Evolutionary conservation across 2,888 invertebrate genomes (phyloP).

Genomic region (Cheilosia impressa): DNA sequence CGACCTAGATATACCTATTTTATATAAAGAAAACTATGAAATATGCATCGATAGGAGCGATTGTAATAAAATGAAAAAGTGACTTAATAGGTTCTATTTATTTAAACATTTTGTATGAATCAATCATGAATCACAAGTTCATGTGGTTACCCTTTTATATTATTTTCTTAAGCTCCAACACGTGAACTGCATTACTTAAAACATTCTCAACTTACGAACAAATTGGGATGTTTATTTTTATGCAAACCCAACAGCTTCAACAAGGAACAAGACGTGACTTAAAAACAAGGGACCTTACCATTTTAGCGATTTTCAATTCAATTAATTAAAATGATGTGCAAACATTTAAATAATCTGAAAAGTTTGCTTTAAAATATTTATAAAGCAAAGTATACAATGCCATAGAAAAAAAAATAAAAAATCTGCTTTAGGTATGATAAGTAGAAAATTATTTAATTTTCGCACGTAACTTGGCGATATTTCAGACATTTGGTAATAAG

Average conservation of each 20-base stretch:
- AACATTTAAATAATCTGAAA: neutral
- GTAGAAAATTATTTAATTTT: constrained; percentile 14
- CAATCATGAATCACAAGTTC: no score
- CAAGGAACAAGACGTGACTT: neutral
- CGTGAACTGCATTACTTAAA: neutral
- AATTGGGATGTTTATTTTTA: no score
- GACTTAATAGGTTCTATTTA: no score
- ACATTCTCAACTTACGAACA: neutral
- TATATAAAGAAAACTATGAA: no score
- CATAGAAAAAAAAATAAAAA: neutral
- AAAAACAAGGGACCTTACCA: neutral
- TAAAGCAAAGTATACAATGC: neutral
- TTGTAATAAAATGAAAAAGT: no score
- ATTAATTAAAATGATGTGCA: constrained; percentile 6
- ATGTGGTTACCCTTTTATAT: no score
- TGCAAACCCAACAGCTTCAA: no score
- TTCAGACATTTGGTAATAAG: neutral
- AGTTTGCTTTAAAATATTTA: neutral
- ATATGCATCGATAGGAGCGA: no score
- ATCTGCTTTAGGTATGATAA: neutral
- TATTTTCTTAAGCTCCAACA: no score
- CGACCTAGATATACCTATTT: no score
- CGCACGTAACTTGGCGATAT: constrained; percentile 6
- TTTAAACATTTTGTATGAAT: no score
- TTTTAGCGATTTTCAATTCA: neutral